Evolutionary conservation across 2,797 vertebrate genomes (phyloP).

Genomic region (Cossypha niveicapilla): DNA sequence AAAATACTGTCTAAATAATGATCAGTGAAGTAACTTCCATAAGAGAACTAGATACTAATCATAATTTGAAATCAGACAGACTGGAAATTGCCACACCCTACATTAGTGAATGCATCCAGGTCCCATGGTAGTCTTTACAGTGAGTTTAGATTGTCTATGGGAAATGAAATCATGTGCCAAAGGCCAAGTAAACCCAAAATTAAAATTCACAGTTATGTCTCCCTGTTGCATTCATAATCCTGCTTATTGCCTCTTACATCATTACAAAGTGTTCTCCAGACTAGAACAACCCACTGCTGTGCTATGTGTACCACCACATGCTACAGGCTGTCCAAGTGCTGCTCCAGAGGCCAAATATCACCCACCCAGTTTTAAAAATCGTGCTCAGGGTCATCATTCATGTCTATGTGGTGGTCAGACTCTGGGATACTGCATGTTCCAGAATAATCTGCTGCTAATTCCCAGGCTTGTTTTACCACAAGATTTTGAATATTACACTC

Average conservation of each 20-base stretch:
- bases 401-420: neutral
- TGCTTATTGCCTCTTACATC: conserved; percentile 58
- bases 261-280: conserved; percentile 9
- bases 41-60: conserved; percentile 2
- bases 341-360: neutral
- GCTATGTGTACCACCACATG: neutral
- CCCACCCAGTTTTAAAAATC: neutral
- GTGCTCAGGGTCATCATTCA: neutral
- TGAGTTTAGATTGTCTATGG: conserved; percentile 42
- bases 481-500: neutral
- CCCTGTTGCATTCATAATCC: conserved; percentile 60
- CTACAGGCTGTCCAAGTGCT: neutral
- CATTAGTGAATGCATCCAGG: conserved; percentile 35
- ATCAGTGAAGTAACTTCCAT: neutral
- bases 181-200: conserved; percentile 61
- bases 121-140: conserved; percentile 39
- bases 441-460: neutral
- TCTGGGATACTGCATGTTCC: neutral
- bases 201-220: conserved; percentile 60
- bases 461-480: neutral
- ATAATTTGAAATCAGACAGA: conserved; percentile 33
- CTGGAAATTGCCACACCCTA: conserved; percentile 56
- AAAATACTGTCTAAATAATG: neutral
- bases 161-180: conserved; percentile 64
- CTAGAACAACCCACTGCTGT: conserved; percentile 4